Evolutionary conservation across 2,797 vertebrate species (phyloP).

Genomic region (Galagoides demidoff): DNA sequence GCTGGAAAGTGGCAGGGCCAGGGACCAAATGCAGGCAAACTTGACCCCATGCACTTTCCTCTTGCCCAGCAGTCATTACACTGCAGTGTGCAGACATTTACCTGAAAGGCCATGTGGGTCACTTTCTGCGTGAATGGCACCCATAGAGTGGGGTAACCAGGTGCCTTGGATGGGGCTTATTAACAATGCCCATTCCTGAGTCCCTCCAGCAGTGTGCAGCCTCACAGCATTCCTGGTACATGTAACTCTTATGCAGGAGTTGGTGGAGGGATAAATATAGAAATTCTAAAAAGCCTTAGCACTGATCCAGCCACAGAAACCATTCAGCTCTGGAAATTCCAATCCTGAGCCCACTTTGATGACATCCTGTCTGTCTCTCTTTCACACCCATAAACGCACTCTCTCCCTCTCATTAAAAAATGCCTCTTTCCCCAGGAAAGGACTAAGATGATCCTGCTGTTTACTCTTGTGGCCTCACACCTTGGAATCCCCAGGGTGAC

Average conservation of each 20-base stretch:
- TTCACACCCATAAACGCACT: too few species aligned
- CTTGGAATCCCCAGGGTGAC: constrained; percentile 98
- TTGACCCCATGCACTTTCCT: background rate
- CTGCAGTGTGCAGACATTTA: accelerated
- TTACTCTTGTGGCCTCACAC: constrained; percentile 81
- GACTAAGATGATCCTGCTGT: accelerated
- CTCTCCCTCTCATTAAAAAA: background rate
- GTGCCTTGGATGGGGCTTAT: background rate
- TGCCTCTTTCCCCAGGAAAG: background rate
- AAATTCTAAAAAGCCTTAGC: background rate
- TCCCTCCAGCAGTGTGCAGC: background rate
- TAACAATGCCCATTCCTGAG: background rate
- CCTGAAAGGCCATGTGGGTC: background rate
- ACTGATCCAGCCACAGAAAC: background rate
- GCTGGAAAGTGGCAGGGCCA: background rate
- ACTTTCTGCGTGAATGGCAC: background rate
- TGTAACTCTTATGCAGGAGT: background rate
- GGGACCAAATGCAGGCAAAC: background rate
- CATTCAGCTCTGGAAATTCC: background rate
- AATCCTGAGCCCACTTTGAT: background rate
- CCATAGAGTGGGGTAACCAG: background rate
- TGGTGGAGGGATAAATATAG: background rate
- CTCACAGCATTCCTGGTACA: background rate
- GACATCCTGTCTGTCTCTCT: background rate
- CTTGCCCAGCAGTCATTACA: accelerated